Percentiles rank a stretch among this genome's conserved stretches.
Conservation (phyloP, 2,888 invertebrate species). For the Danaus chrysippus region DNA sequence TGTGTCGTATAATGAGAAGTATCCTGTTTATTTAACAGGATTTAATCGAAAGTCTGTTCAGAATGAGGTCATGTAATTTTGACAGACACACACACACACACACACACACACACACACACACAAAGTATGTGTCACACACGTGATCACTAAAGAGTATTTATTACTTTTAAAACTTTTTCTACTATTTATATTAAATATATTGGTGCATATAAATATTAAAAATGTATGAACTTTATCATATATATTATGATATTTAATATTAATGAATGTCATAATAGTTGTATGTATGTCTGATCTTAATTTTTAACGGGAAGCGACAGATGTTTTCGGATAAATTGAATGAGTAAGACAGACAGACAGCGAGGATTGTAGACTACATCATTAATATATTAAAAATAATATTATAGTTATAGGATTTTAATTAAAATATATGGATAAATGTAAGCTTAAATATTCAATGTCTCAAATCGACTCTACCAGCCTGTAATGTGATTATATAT, state of each 20-base stretch:
- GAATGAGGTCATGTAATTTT: slow-evolving; percentile 64
- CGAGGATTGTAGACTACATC: not conserved
- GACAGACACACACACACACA: slow-evolving; percentile 43
- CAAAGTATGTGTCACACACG: too few species aligned
- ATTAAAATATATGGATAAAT: too few species aligned
- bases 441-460: too few species aligned
- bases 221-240: not conserved
- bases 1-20: too few species aligned
- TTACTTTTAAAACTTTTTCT: too few species aligned
- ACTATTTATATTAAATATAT: too few species aligned
- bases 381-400: not conserved
- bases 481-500: too few species aligned
- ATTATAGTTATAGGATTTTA: not conserved
- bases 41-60: slow-evolving; percentile 27
- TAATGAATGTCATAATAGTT: slow-evolving; percentile 13
- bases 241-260: not conserved
- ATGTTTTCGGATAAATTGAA: slow-evolving; percentile 50
- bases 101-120: slow-evolving; percentile 49
- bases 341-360: slow-evolving; percentile 37
- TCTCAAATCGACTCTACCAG: too few species aligned
- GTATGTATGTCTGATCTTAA: slow-evolving; percentile 31
- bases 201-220: not conserved
- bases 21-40: too few species aligned
- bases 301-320: slow-evolving; percentile 45
- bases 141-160: too few species aligned